Evolutionary conservation across 2,797 vertebrate species (phyloP).

Genomic region (Ctenochaetus hawaiiensis): DNA sequence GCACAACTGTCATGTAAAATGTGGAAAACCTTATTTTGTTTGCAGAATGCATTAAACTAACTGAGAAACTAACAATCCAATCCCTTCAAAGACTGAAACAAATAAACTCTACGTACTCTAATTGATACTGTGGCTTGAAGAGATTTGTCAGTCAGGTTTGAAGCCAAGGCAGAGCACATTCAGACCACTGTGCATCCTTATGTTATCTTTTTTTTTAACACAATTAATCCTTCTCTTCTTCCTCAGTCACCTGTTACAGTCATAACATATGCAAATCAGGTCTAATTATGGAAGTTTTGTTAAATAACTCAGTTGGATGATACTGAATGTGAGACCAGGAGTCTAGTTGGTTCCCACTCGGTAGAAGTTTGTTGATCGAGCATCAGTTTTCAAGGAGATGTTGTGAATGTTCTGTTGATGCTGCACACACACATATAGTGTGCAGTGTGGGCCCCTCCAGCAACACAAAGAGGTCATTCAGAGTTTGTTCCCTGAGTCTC

Average conservation of each 20-base stretch:
- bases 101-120: not conserved
- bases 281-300: constrained; percentile 25
- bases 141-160: not conserved
- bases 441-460: constrained; percentile 51
- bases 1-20: not conserved
- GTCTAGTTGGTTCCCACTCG: constrained; percentile 25
- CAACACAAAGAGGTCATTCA: constrained; percentile 83
- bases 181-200: not conserved
- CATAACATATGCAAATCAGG: not conserved
- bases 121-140: not conserved
- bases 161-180: not conserved
- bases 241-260: constrained; percentile 11
- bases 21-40: constrained; percentile 11
- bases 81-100: not conserved
- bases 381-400: constrained; percentile 47
- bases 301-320: constrained; percentile 12
- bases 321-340: constrained; percentile 3
- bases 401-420: constrained; percentile 59
- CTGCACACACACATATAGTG: constrained; percentile 10
- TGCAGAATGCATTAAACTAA: not conserved
- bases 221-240: not conserved
- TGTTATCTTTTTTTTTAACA: not conserved
- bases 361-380: constrained; percentile 48
- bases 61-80: not conserved
- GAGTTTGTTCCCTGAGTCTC: constrained; percentile 80